Conservation (phyloP, 53 echinoderm and acorn worm species). For the Antedon mediterranea region DNA sequence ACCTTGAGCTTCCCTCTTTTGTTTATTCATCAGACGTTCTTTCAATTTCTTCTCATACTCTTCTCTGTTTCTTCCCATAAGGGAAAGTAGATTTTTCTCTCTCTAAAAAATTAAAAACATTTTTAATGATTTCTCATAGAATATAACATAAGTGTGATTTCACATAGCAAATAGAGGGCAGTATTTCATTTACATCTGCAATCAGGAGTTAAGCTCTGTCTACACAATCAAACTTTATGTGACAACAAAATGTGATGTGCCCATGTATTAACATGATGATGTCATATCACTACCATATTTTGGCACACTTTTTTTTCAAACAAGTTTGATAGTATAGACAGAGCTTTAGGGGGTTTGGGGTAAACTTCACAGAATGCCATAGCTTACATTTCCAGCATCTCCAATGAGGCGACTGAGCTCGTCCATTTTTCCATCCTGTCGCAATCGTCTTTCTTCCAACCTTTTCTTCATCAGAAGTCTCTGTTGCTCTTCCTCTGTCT, state of each 20-base stretch:
- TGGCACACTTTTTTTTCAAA: too few relatives aligned
- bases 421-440: constrained; percentile 77
- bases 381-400: constrained; percentile 44
- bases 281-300: too few relatives aligned
- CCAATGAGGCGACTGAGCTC: constrained; percentile 62
- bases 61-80: constrained; percentile 78
- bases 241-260: too few relatives aligned
- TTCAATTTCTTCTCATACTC: constrained; percentile 73
- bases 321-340: too few relatives aligned
- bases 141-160: not conserved
- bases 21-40: constrained; percentile 37
- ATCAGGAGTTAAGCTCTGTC: too few relatives aligned
- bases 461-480: constrained; percentile 54
- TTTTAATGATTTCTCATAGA: not conserved
- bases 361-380: not conserved
- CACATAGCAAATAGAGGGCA: not conserved
- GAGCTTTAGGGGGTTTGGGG: too few relatives aligned
- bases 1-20: constrained; percentile 48
- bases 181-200: not conserved
- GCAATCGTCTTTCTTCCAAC: constrained; percentile 66
- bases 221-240: too few relatives aligned
- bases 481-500: constrained; percentile 65
- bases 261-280: too few relatives aligned
- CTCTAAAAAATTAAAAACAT: constrained; percentile 17
- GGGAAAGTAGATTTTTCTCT: constrained; percentile 35